Conservation (phyloP, 2,888 invertebrate genomes). For the Acleris literana region DNA sequence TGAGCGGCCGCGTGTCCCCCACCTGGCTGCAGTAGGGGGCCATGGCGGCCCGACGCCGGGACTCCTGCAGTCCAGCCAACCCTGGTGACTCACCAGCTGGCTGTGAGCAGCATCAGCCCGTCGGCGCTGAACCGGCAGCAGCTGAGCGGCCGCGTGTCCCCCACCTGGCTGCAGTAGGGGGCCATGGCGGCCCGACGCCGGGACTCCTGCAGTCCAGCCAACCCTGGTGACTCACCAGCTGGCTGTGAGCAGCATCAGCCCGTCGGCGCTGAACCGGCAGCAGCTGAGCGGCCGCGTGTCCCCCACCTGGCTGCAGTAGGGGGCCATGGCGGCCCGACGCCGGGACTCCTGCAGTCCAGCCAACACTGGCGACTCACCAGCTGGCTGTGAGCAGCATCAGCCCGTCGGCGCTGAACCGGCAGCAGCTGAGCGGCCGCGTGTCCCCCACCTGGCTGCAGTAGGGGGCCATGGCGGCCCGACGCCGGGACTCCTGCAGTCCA, state of each 20-base stretch:
- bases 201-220: constrained; percentile 87
- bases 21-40: constrained; percentile 96
- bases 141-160: constrained; percentile 96
- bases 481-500: constrained; percentile 91
- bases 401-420: constrained; percentile 75
- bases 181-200: too few species aligned
- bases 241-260: constrained; percentile 93
- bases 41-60: constrained; percentile 93
- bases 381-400: constrained; percentile 95
- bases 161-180: constrained; percentile 92
- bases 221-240: constrained; percentile 88
- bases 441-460: constrained; percentile 90
- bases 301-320: constrained; percentile 93
- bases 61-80: constrained; percentile 85
- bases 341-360: constrained; percentile 88
- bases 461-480: constrained; percentile 91
- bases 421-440: constrained; percentile 94
- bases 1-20: constrained; percentile 96
- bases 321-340: too few species aligned
- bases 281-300: constrained; percentile 96
- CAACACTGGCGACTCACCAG: constrained; percentile 85
- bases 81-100: constrained; percentile 90
- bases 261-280: constrained; percentile 76
- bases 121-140: constrained; percentile 96
- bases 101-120: constrained; percentile 94